Conservation (phyloP, 2,888 invertebrate genomes). For the Pedicia rivosa region DNA sequence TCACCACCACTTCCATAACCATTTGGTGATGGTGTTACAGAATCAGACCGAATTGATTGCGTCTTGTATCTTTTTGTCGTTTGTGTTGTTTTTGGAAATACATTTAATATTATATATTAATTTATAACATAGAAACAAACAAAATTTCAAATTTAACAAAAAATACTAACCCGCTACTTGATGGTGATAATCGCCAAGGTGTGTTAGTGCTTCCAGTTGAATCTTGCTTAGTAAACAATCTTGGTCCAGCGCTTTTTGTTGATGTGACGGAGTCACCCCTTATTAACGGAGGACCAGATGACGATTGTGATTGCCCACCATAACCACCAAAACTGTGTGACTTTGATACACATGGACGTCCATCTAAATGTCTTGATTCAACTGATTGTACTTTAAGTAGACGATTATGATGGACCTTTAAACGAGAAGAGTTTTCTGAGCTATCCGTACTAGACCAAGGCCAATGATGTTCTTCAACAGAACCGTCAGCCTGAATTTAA, state of each 20-base stretch:
- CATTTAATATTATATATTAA: no score
- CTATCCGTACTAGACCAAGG: constrained; percentile 41
- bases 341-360: constrained; percentile 48
- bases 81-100: no score
- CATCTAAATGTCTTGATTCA: constrained; percentile 20
- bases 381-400: constrained; percentile 25
- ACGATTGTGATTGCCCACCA: constrained; percentile 33
- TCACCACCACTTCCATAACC: constrained; percentile 35
- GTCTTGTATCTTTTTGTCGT: constrained; percentile 34
- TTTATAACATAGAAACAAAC: no score
- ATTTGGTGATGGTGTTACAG: constrained; percentile 63
- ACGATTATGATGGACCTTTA: constrained; percentile 21
- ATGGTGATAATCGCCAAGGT: constrained; percentile 30
- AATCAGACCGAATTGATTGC: constrained; percentile 42
- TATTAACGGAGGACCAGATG: constrained; percentile 26
- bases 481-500: constrained; percentile 2
- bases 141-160: no score
- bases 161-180: constrained; percentile 29
- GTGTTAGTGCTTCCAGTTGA: constrained; percentile 24
- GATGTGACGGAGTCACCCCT: constrained; percentile 49
- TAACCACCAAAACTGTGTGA: constrained; percentile 84
- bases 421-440: constrained; percentile 14
- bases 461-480: constrained; percentile 13
- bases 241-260: constrained; percentile 40
- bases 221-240: constrained; percentile 58